These are phyloP conservation scores for Cryptocephalus primarius DNA, from an alignment of 2,888 invertebrate species.

Conservation along the genomic window DNA sequence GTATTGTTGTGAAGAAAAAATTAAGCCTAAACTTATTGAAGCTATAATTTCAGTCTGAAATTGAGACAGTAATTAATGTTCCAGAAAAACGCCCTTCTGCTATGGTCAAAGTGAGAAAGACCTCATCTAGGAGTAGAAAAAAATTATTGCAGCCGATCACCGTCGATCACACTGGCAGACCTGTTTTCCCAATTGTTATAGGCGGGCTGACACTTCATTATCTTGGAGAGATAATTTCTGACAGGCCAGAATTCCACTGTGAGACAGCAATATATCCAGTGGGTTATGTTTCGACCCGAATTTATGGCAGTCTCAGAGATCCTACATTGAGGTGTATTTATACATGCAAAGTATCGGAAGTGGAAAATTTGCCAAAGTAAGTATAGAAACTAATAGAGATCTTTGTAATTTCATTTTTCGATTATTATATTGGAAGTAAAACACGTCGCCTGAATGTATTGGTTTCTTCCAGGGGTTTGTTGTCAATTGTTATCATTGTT, in stretches of 20 bases:
- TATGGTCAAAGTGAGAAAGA: slow-evolving; percentile 17
- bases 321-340: slow-evolving; percentile 61
- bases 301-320: slow-evolving; percentile 61
- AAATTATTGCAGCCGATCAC: slow-evolving; percentile 52
- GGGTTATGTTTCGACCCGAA: slow-evolving; percentile 65
- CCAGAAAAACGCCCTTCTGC: slow-evolving; percentile 6
- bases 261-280: slow-evolving; percentile 65
- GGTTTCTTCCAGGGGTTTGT: no score
- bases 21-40: no score
- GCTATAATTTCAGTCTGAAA: no score
- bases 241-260: slow-evolving; percentile 57
- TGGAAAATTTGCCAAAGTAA: slow-evolving; percentile 55
- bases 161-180: slow-evolving; percentile 53
- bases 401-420: no score
- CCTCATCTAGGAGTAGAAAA: slow-evolving; percentile 28
- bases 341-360: slow-evolving; percentile 71
- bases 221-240: slow-evolving; percentile 61
- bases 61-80: background rate
- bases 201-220: slow-evolving; percentile 63
- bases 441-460: no score
- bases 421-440: no score
- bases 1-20: no score
- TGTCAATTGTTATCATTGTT: no score
- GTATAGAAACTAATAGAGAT: slow-evolving; percentile 4
- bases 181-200: slow-evolving; percentile 61